These are phyloP conservation scores for Callospermophilus lateralis DNA, from an alignment of 2,113 vertebrate species.

Conservation along the genomic window DNA sequence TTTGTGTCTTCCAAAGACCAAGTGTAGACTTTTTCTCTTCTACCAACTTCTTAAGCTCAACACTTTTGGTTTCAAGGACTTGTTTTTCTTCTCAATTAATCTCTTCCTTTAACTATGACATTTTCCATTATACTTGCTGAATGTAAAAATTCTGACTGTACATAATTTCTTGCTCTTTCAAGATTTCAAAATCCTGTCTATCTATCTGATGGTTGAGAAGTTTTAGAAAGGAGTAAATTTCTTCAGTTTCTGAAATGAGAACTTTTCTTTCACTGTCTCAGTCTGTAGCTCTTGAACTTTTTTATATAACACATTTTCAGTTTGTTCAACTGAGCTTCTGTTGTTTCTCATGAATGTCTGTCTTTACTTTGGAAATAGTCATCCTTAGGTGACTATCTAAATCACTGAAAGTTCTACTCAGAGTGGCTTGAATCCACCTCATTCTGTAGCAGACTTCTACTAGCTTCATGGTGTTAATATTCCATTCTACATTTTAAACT, in stretches of 20 bases:
- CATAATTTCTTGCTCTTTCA: no score
- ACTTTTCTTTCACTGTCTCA: no score
- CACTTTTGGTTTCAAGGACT: slow-evolving; percentile 88
- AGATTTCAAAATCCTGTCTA: no score
- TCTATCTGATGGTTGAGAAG: no score
- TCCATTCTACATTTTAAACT: slow-evolving; percentile 88
- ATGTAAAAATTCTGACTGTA: slow-evolving; percentile 91
- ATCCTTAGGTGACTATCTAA: slow-evolving; percentile 87
- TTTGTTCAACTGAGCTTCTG: neutral
- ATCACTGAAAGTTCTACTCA: slow-evolving; percentile 90
- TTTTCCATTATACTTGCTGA: slow-evolving; percentile 87
- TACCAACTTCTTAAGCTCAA: slow-evolving; percentile 88
- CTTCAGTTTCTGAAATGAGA: no score
- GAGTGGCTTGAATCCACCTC: slow-evolving; percentile 91
- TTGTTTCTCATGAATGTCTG: slow-evolving; percentile 89
- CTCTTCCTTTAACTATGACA: slow-evolving; percentile 91
- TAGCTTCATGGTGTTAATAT: slow-evolving; percentile 89
- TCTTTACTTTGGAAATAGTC: slow-evolving; percentile 89
- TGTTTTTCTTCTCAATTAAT: slow-evolving; percentile 90
- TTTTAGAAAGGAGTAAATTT: no score
- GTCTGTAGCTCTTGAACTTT: no score
- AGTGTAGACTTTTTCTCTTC: slow-evolving; percentile 89
- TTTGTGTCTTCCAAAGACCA: slow-evolving; percentile 82
- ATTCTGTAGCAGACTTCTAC: slow-evolving; percentile 88
- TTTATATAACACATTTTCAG: no score